Evolutionary conservation across 2,888 invertebrate species (phyloP).

Genomic region (Arrhopalites spinosus): DNA sequence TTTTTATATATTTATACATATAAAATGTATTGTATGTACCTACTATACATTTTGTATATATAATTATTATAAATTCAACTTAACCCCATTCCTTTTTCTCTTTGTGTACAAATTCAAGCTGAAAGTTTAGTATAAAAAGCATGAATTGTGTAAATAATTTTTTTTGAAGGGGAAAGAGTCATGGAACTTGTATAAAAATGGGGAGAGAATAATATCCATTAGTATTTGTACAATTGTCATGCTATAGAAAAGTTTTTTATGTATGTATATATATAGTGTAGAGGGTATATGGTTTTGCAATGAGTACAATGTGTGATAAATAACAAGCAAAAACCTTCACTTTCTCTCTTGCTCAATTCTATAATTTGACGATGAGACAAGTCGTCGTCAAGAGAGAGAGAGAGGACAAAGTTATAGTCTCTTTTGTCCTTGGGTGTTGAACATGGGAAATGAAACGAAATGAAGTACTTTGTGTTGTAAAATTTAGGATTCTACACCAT

Average conservation of each 20-base stretch:
- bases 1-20: neutral
- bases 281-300: too few species aligned
- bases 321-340: too few species aligned
- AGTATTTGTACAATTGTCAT: too few species aligned
- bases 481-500: constrained; percentile 73
- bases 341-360: too few species aligned
- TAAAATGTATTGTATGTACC: neutral
- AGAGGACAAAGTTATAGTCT: constrained; percentile 3
- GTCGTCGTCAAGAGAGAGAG: neutral
- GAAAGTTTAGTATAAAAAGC: neutral
- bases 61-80: neutral
- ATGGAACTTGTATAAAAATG: too few species aligned
- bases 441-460: constrained; percentile 35
- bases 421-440: constrained; percentile 30
- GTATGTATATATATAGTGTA: too few species aligned
- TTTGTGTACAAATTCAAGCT: neutral
- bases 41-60: too few species aligned
- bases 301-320: too few species aligned
- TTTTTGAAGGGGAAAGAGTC: neutral
- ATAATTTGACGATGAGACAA: too few species aligned
- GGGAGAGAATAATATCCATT: too few species aligned
- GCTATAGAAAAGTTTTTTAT: too few species aligned
- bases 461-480: constrained; percentile 19
- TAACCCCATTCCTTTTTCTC: neutral
- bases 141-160: neutral